Conservation (phyloP, 2,888 invertebrate genomes). For the Yponomeuta plumbellus region DNA sequence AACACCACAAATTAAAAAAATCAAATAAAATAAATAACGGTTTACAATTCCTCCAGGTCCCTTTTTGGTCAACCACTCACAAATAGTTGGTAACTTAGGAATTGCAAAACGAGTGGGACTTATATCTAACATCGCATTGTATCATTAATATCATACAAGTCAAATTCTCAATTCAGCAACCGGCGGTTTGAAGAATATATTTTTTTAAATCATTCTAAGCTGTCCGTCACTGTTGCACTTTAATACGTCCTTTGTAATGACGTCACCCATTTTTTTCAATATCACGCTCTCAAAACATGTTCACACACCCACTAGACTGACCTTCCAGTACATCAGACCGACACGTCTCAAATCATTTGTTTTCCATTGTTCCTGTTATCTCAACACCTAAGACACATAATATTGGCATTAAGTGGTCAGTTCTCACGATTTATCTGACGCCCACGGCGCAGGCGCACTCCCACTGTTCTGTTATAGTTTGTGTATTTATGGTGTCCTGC, state of each 20-base stretch:
- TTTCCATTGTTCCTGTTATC: slow-evolving; percentile 13
- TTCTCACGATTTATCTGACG: slow-evolving; percentile 12
- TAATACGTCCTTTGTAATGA: neutral
- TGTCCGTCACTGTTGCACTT: too few relatives aligned
- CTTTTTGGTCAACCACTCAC: too few relatives aligned
- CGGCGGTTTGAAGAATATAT: too few relatives aligned
- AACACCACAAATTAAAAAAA: too few relatives aligned
- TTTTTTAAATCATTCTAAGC: too few relatives aligned
- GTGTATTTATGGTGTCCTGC: neutral
- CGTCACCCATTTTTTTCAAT: neutral
- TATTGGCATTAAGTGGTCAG: slow-evolving; percentile 11
- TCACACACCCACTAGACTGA: neutral
- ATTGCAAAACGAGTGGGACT: too few relatives aligned
- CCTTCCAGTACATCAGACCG: neutral
- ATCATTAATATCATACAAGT: too few relatives aligned
- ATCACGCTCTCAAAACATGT: neutral
- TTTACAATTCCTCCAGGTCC: too few relatives aligned
- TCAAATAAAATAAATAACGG: too few relatives aligned
- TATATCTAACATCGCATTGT: too few relatives aligned
- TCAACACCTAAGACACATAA: slow-evolving; percentile 8
- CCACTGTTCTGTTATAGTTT: neutral
- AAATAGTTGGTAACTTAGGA: too few relatives aligned
- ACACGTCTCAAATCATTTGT: slow-evolving; percentile 7
- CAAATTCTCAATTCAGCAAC: too few relatives aligned
- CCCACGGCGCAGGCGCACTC: neutral